These are phyloP conservation scores for Muscicapa striata DNA, from an alignment of 2,797 vertebrate genomes.

Conservation along the genomic window DNA sequence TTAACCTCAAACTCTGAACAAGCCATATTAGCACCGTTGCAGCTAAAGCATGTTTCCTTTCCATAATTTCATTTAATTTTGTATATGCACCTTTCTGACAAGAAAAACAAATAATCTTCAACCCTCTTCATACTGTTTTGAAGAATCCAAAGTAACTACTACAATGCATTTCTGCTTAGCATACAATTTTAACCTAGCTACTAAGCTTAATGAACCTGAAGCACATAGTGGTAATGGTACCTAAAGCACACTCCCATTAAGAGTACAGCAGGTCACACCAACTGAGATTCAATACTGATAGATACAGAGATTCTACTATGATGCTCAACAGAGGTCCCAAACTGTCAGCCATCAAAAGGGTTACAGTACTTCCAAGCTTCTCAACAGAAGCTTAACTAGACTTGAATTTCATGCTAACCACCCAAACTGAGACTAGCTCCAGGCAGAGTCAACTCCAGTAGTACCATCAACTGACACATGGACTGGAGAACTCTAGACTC, in stretches of 20 bases:
- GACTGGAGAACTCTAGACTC: neutral
- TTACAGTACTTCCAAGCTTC: neutral
- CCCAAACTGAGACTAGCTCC: neutral
- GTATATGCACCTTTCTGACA: neutral
- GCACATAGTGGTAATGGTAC: neutral
- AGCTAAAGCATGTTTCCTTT: neutral
- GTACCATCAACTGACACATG: rapidly evolving
- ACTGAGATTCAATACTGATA: neutral
- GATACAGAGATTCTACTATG: rapidly evolving
- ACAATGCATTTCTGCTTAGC: neutral
- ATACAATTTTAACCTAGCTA: neutral
- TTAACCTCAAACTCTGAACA: neutral
- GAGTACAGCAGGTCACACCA: neutral
- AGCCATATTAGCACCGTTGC: neutral
- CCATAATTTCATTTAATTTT: neutral
- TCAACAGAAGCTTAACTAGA: neutral
- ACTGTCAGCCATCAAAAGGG: neutral
- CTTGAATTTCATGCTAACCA: neutral
- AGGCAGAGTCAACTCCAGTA: neutral
- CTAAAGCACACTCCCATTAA: neutral
- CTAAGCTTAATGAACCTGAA: neutral
- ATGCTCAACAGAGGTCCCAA: neutral
- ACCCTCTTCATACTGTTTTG: neutral
- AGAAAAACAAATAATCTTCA: neutral
- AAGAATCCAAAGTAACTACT: neutral